phyloP scores from a whole-genome alignment of 2,888 invertebrate genomes.

The Acanthosoma haemorrhoidale region DNA sequence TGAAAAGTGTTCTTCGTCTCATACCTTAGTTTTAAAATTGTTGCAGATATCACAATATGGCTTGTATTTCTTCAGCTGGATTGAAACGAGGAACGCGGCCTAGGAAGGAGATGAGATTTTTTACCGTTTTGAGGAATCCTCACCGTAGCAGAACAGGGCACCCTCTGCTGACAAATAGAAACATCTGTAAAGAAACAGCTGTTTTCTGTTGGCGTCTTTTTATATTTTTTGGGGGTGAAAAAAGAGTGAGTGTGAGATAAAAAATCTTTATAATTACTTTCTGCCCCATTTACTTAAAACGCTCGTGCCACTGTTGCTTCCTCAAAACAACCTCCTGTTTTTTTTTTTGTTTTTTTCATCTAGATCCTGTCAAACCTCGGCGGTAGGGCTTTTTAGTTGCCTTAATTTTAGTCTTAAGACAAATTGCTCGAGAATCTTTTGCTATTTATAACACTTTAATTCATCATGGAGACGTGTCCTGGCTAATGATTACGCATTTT shows the following conservation, averaged over 20 bases:
- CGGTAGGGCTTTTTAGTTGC: background rate
- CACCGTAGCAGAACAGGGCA: background rate
- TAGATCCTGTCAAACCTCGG: no score
- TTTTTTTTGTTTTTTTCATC: background rate
- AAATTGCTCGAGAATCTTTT: background rate
- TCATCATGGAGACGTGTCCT: no score
- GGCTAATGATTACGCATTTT: no score
- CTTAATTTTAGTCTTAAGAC: background rate
- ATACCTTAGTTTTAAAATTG: no score
- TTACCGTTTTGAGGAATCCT: background rate
- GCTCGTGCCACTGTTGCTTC: constrained; percentile 13
- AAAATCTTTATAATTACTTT: constrained; percentile 20
- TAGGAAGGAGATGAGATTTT: background rate
- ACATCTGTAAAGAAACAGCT: background rate
- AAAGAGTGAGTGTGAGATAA: background rate
- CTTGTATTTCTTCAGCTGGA: no score
- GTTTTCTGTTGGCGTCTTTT: background rate
- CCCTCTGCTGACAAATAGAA: background rate
- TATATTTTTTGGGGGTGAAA: background rate
- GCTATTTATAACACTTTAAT: background rate
- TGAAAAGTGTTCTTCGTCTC: no score
- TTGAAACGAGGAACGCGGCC: background rate
- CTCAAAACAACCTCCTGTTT: background rate
- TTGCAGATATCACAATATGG: no score
- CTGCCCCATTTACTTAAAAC: constrained; percentile 15